Percentiles rank a stretch among this genome's conserved stretches.
These are phyloP conservation scores for Picathartes gymnocephalus DNA, from an alignment of 2,113 vertebrate genomes.

Conservation along the genomic window DNA sequence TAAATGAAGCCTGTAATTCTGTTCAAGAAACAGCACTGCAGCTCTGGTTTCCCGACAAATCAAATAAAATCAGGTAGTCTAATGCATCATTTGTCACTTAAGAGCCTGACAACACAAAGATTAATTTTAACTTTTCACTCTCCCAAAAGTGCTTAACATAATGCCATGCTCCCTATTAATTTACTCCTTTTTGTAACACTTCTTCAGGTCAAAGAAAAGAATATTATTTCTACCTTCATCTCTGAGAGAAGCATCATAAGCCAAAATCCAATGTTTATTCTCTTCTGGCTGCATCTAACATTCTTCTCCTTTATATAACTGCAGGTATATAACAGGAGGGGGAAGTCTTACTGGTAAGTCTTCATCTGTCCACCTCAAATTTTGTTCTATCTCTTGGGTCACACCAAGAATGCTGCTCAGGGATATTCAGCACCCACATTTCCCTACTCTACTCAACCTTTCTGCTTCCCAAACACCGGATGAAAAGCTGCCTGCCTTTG, in stretches of 20 bases:
- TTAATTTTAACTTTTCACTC: constrained; percentile 25
- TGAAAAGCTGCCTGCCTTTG: neutral
- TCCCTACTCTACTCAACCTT: neutral
- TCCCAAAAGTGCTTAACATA: neutral
- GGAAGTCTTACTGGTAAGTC: neutral
- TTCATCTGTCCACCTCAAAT: neutral
- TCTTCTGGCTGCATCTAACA: neutral
- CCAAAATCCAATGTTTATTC: neutral
- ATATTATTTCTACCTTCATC: neutral
- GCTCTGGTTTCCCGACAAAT: constrained; percentile 50
- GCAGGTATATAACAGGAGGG: neutral
- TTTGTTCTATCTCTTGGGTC: neutral
- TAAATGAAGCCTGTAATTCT: constrained; percentile 52
- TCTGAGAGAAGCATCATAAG: neutral
- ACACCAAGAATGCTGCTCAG: neutral
- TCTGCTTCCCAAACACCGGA: neutral
- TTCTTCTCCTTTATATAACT: neutral
- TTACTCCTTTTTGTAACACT: neutral
- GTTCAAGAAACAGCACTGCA: constrained; percentile 14
- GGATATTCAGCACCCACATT: neutral
- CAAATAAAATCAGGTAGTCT: constrained; percentile 43
- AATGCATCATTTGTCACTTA: constrained; percentile 52
- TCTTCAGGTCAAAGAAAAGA: neutral
- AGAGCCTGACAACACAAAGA: constrained; percentile 1
- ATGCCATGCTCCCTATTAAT: neutral